phyloP scores from a whole-genome alignment of 1,140 invertebrate genomes.

The Brachionus asplanchnoidis region DNA sequence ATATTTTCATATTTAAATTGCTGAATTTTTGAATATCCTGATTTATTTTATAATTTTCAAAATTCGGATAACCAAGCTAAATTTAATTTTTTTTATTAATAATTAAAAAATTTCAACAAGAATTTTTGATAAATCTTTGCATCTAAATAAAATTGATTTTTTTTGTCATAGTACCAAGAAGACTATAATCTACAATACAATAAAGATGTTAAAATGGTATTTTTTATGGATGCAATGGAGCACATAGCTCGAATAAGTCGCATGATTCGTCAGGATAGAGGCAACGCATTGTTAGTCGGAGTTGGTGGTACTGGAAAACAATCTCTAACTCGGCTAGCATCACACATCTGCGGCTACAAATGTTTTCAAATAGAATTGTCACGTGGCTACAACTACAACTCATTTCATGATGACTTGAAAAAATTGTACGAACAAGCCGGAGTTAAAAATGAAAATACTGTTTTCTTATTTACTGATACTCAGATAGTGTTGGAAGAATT shows the following conservation, averaged over 20 bases:
- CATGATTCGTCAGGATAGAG: conserved; percentile 56
- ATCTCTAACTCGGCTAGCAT: conserved; percentile 56
- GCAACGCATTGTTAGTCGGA: conserved; percentile 57
- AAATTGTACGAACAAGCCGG: conserved; percentile 63
- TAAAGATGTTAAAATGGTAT: conserved; percentile 51
- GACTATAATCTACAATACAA: conserved; percentile 39
- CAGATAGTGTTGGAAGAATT: conserved; percentile 71
- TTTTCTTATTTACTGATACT: conserved; percentile 58
- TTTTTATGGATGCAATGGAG: conserved; percentile 58
- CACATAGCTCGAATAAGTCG: conserved; percentile 56
- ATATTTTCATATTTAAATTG: too few relatives aligned
- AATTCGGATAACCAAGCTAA: too few relatives aligned
- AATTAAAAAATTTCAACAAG: too few relatives aligned
- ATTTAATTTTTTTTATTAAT: not conserved
- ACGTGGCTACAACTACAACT: conserved; percentile 71
- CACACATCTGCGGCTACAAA: conserved; percentile 59
- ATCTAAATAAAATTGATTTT: too few relatives aligned
- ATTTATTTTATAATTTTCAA: too few relatives aligned
- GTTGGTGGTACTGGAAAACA: conserved; percentile 59
- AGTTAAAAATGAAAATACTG: conserved; percentile 54
- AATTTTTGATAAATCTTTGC: too few relatives aligned
- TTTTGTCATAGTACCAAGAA: conserved; percentile 37
- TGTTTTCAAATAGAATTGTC: conserved; percentile 80
- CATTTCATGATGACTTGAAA: conserved; percentile 73
- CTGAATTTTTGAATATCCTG: too few relatives aligned